These are phyloP conservation scores for Limnephilus rhombicus DNA, from an alignment of 2,888 invertebrate species.

Conservation along the genomic window DNA sequence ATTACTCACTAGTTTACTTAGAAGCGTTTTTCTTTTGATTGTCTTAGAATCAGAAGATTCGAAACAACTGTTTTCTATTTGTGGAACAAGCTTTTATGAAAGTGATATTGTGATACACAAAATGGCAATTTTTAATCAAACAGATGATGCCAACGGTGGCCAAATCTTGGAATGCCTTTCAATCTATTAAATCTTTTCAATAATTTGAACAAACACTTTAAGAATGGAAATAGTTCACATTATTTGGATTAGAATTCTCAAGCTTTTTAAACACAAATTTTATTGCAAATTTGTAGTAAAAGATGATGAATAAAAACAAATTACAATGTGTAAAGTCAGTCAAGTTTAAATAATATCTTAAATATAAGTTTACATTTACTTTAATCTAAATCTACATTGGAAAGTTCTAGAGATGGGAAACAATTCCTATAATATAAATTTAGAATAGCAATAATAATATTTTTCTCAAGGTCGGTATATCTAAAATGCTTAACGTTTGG, in stretches of 20 bases:
- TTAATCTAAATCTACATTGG: slow-evolving; percentile 38
- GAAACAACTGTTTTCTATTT: slow-evolving; percentile 6
- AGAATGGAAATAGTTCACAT: slow-evolving; percentile 36
- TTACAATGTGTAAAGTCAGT: slow-evolving; percentile 54
- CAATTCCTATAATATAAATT: background rate
- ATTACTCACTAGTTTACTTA: slow-evolving; percentile 1
- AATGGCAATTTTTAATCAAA: background rate
- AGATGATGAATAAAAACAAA: slow-evolving; percentile 47
- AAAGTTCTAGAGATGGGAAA: slow-evolving; percentile 23
- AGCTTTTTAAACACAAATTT: slow-evolving; percentile 46
- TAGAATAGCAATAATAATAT: background rate
- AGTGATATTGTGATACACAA: background rate
- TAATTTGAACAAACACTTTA: slow-evolving; percentile 38
- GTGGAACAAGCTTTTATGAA: slow-evolving; percentile 7
- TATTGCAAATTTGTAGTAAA: slow-evolving; percentile 45
- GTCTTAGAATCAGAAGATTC: slow-evolving; percentile 46
- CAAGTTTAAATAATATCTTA: slow-evolving; percentile 58
- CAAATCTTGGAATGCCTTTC: slow-evolving; percentile 49
- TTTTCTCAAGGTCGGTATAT: background rate
- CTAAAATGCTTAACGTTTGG: background rate
- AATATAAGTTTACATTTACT: slow-evolving; percentile 47
- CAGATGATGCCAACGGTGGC: background rate
- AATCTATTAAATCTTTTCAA: slow-evolving; percentile 25
- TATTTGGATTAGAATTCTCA: slow-evolving; percentile 39
- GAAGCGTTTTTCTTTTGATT: slow-evolving; percentile 49